Base-by-base conservation (phyloP, 1,140 invertebrate genomes). In the Aphis gossypii region DNA sequence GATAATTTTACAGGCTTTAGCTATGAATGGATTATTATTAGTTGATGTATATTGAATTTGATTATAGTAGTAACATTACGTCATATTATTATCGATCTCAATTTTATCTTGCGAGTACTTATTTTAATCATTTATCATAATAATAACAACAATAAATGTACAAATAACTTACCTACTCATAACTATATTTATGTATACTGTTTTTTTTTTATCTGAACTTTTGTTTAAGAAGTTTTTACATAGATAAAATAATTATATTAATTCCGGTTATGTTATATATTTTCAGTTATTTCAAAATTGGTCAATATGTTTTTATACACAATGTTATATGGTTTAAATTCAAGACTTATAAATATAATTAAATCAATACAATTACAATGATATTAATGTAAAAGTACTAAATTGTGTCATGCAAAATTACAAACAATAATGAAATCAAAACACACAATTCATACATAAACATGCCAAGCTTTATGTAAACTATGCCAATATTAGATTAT, bases 361-460 rank as follows among this genome's bases (percentile, higher is more conserved):
- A 90, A 90, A 25, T 23, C 41, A 90, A 44, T 68, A 21, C 23
- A 90, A 68, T 46, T 20, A 68, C 38, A 90, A 46, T 68, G 20
- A 68, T 41, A 68, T 90, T 44, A 90, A 90, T 44, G 5, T 44
- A 90, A 60, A 44, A 44, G 23, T 90, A 90, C 23, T 90, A 60
- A 41, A 68, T 68, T 41, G 9, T 68, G 46, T 60, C 89, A 90
- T 90, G 89, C 89, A 60, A 90, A 68, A 21, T 90, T 90, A 14
- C 25, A 68, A 68, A 90, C 23, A 23, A 44, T 41, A 3, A 44
- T 90, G 56, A 35, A 88, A 7, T 90, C 0, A 60, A 60, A 41
- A 60, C 25, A 90, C 44, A 68, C 35, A 90, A 90, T 44, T 68
- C 25, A 44, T 60, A 68, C 23, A 90, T 56, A 25, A 68, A 60